Conservation (phyloP, 2,113 vertebrate genomes). For the Aythya baeri region DNA sequence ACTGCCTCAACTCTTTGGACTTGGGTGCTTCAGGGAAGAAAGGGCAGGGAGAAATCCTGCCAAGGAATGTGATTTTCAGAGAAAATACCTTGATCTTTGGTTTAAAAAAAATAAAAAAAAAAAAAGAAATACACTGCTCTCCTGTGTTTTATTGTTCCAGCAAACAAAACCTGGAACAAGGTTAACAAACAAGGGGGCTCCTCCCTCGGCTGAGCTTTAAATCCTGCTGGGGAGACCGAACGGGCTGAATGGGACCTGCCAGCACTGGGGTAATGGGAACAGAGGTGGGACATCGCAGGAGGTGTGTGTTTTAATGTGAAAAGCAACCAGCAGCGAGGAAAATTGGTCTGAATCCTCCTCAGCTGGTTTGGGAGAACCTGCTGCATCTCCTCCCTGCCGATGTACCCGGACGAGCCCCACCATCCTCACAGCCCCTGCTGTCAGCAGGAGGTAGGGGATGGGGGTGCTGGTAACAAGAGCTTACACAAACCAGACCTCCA, state of each 20-base stretch:
- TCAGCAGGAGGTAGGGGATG: fast-evolving
- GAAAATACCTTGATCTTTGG: neutral
- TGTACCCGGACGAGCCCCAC: neutral
- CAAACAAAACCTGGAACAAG: constrained; percentile 65
- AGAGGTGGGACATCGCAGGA: neutral
- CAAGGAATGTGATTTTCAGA: neutral
- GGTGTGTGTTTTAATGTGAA: fast-evolving
- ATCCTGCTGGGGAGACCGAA: neutral
- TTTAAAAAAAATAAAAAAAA: neutral
- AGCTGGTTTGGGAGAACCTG: neutral
- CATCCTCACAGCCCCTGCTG: neutral
- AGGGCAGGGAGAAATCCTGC: neutral
- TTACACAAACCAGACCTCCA: neutral
- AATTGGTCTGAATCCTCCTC: neutral
- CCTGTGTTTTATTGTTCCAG: constrained; percentile 40
- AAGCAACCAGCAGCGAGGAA: neutral
- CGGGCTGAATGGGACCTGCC: neutral
- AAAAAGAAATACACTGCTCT: neutral
- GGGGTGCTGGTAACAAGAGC: neutral
- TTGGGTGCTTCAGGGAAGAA: neutral
- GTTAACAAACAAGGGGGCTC: constrained; percentile 13
- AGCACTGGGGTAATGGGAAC: neutral
- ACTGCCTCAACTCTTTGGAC: neutral
- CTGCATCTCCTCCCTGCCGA: neutral
- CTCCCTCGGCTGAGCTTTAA: constrained; percentile 14